Evolutionary conservation across 2,888 invertebrate genomes (phyloP).

Genomic region (Synanthedon andrenaeformis): DNA sequence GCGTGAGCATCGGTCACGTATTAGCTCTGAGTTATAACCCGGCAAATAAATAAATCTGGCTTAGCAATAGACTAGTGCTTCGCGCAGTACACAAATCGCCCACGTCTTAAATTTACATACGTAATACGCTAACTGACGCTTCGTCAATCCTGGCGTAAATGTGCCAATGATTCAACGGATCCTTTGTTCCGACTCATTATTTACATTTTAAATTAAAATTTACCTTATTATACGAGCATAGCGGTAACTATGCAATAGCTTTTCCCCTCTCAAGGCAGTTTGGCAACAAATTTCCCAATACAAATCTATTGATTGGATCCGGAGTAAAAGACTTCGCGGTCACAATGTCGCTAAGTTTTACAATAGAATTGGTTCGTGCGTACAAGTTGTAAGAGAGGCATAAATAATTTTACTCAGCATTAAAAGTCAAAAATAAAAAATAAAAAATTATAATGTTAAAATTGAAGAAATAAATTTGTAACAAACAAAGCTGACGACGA

Average conservation of each 20-base stretch:
- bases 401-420: constrained; percentile 5
- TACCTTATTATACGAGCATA: neutral
- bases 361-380: constrained; percentile 24
- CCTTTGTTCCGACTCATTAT: neutral
- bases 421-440: no score
- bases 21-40: constrained; percentile 57
- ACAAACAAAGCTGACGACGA: no score
- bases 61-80: constrained; percentile 25
- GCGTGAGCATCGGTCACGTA: constrained; percentile 66
- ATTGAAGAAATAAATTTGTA: no score
- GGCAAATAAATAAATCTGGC: constrained; percentile 54
- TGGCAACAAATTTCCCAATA: constrained; percentile 20
- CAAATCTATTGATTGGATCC: constrained; percentile 31
- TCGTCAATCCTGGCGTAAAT: constrained; percentile 1
- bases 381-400: constrained; percentile 19
- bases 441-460: no score
- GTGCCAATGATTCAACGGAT: constrained; percentile 1
- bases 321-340: constrained; percentile 23
- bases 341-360: constrained; percentile 18
- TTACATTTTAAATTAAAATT: neutral
- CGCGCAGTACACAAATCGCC: constrained; percentile 37
- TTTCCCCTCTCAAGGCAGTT: neutral
- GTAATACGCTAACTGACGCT: constrained; percentile 12
- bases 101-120: constrained; percentile 28
- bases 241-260: neutral